Base-by-base conservation (phyloP, 2,888 invertebrate genomes). In the Callimorpha dominula region DNA sequence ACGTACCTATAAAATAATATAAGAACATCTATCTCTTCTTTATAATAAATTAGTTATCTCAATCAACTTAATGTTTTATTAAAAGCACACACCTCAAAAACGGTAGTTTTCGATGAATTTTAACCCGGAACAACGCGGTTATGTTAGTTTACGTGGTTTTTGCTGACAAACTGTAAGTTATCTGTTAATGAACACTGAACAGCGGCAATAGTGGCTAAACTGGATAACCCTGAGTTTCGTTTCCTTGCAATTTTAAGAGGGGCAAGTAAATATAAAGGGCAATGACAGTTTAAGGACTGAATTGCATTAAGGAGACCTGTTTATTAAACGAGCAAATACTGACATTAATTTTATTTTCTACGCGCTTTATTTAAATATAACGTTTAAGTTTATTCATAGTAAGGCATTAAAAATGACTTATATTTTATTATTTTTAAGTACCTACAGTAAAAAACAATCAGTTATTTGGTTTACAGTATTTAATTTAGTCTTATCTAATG, bases 161-260 rank as follows among this genome's bases (percentile, higher is more conserved):
- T 52, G 67, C 50, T 63, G 43, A n/a, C 4, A 42, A 52, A 42
- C 43, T 43, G 63, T 46, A 67, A n/a, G 31, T 31, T 31, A 63
- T 68, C 62, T 72, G 67, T 57, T 57, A 14, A 46, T 65, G 11
- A 62, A 31, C 50, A 20, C 14, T 57, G 42, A 57, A 49, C 43
- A 12, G 54, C 42, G 15, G 9, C 42, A 72, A 17, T 57, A 40
- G 31, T 64, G 42, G n/a, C 31, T 46, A 49, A 52, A 72, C 75
- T 74, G n/a, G 82, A 64, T 20, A 73, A 57, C 82, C 82, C 42
- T 78, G 81, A 80, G 43, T 12, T 54, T 63, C n/a, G 46, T 17
- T 40, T 77, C 50, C 43, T 65, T 40, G 20, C 9, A 42, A 70
- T 65, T 72, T 77, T 63, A 63, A 74, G 72, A 76, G 49, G 43